Conservation (phyloP, 2,797 vertebrate species). For the Sardinella longiceps region DNA sequence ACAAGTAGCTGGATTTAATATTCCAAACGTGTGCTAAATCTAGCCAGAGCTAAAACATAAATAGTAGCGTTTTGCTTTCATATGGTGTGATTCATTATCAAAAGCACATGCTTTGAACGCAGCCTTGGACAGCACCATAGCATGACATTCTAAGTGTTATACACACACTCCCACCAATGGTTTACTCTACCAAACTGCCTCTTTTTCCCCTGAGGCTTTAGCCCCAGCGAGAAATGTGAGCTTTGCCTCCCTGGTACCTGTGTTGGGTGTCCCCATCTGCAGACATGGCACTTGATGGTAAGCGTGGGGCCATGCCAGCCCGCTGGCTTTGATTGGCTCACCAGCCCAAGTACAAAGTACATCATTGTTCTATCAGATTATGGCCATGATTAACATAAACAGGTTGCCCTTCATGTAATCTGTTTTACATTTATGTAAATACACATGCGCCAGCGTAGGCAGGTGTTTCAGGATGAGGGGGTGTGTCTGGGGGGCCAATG, state of each 20-base stretch:
- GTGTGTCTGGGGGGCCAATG: neutral
- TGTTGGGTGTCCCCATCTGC: neutral
- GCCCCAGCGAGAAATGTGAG: neutral
- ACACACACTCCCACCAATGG: neutral
- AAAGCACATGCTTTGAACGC: constrained; percentile 12
- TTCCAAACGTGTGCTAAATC: neutral
- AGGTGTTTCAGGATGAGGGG: constrained; percentile 60
- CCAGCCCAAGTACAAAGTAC: constrained; percentile 54
- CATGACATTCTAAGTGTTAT: neutral
- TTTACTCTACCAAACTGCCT: neutral
- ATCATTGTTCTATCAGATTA: constrained; percentile 67
- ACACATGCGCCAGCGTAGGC: constrained; percentile 47
- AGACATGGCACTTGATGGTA: neutral
- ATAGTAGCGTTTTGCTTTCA: neutral
- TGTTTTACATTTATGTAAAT: constrained; percentile 58
- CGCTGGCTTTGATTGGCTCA: constrained; percentile 48
- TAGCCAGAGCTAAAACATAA: neutral
- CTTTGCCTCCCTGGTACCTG: neutral
- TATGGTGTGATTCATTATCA: constrained; percentile 23
- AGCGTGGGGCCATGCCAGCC: constrained; percentile 25
- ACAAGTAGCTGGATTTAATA: constrained; percentile 16
- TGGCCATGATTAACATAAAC: constrained; percentile 65
- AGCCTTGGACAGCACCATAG: neutral
- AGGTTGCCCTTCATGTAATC: constrained; percentile 61
- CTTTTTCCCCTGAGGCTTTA: neutral